phyloP scores from a whole-genome alignment of 2,888 invertebrate species.

The Steinernema hermaphroditum region DNA sequence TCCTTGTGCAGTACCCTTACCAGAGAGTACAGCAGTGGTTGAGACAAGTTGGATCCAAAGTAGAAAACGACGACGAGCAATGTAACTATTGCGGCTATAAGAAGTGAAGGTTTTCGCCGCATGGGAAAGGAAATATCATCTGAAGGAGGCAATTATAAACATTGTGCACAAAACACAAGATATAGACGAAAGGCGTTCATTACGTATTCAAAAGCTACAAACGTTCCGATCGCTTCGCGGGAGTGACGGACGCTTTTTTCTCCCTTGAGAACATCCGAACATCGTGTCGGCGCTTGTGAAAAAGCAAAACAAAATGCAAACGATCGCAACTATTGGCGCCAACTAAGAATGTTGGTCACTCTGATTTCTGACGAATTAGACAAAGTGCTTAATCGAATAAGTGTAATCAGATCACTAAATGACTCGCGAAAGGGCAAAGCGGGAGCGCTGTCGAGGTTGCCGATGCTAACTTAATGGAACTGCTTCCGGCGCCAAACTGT shows the following conservation, averaged over 20 bases:
- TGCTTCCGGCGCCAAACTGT: background rate
- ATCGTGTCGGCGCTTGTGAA: background rate
- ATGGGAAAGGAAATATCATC: background rate
- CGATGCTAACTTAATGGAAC: background rate
- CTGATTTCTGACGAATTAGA: background rate
- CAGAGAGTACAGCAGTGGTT: background rate
- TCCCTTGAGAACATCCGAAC: background rate
- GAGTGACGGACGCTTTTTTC: constrained; percentile 6
- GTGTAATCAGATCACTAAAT: constrained; percentile 27
- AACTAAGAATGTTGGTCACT: background rate
- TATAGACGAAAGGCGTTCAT: background rate
- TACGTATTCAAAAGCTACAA: constrained; percentile 15
- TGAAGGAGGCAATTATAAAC: background rate
- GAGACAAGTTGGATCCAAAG: background rate
- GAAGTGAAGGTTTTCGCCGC: background rate
- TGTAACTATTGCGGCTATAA: background rate
- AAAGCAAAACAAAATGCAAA: constrained; percentile 26
- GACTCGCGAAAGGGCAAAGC: constrained; percentile 10
- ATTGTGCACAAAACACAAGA: background rate
- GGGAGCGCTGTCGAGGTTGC: background rate
- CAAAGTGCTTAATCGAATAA: constrained; percentile 26
- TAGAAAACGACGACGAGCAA: background rate
- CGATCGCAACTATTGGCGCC: background rate
- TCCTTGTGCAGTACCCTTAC: background rate
- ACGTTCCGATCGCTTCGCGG: background rate